Conservation (phyloP, 2,888 invertebrate genomes). For the Dryocosmus kuriphilus region DNA sequence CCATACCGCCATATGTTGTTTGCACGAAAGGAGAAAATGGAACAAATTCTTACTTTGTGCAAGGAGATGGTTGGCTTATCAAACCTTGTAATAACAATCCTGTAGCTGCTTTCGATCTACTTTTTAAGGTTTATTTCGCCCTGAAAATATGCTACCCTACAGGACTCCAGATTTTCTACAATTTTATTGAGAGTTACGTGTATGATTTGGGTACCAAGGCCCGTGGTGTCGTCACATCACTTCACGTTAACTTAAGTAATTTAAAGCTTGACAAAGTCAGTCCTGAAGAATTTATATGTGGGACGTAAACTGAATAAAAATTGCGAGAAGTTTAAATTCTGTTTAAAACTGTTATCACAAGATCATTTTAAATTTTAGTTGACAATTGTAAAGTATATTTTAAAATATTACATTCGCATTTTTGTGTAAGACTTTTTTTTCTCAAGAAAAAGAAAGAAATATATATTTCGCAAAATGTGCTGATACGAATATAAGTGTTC, state of each 20-base stretch:
- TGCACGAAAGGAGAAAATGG: neutral
- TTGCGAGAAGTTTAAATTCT: neutral
- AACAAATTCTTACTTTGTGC: conserved; percentile 6
- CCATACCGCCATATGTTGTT: neutral
- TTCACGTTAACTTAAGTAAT: conserved; percentile 7
- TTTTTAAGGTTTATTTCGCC: conserved; percentile 38
- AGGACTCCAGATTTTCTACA: conserved; percentile 9
- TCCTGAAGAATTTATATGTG: neutral
- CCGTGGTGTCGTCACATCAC: neutral
- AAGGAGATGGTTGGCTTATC: conserved; percentile 40
- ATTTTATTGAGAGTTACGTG: conserved; percentile 14
- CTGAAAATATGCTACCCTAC: conserved; percentile 25
- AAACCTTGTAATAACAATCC: conserved; percentile 26
- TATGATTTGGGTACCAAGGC: conserved; percentile 13
- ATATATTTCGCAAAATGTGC: too few relatives aligned
- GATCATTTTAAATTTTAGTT: neutral
- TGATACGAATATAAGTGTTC: too few relatives aligned
- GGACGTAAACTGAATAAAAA: neutral
- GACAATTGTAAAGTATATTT: neutral
- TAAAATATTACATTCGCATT: too few relatives aligned
- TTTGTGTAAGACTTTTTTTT: too few relatives aligned
- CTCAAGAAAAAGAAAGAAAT: too few relatives aligned
- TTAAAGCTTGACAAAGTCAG: neutral
- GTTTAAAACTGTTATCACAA: neutral
- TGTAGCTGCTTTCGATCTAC: conserved; percentile 31